Conservation (phyloP, 2,888 invertebrate species). For the Homarus gammarus region DNA sequence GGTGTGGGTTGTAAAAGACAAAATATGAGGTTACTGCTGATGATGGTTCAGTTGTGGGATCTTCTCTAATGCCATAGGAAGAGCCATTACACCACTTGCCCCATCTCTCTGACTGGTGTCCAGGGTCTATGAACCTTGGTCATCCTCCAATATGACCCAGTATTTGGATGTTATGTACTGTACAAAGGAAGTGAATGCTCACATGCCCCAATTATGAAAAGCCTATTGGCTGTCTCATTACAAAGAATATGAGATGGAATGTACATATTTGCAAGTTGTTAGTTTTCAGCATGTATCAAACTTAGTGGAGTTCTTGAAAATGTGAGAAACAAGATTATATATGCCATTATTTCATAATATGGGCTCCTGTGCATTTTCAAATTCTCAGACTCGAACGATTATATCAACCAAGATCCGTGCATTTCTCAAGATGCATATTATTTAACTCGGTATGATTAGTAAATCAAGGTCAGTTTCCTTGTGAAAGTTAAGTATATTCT, state of each 20-base stretch:
- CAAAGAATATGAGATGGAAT: slow-evolving; percentile 16
- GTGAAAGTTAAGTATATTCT: slow-evolving; percentile 15
- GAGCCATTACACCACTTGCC: neutral
- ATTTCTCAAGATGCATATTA: neutral
- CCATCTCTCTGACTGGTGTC: neutral
- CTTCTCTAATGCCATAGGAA: neutral
- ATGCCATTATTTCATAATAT: neutral
- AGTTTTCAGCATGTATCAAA: neutral
- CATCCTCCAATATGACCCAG: slow-evolving; percentile 1
- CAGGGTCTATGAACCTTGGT: neutral
- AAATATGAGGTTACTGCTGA: neutral
- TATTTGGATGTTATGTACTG: slow-evolving; percentile 27
- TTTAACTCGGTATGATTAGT: neutral
- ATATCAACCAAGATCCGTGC: neutral
- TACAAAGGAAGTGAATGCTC: slow-evolving; percentile 32
- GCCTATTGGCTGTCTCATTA: slow-evolving; percentile 14
- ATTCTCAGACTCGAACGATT: neutral
- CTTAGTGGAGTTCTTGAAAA: neutral
- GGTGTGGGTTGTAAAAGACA: neutral
- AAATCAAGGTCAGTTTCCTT: slow-evolving; percentile 3
- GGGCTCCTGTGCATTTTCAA: neutral
- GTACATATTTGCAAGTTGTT: slow-evolving; percentile 10
- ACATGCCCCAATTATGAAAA: slow-evolving; percentile 18
- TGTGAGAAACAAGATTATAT: neutral
- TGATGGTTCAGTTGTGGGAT: slow-evolving; percentile 12